Conservation (phyloP, 2,797 vertebrate species). For the Pseudochirops cupreus region DNA sequence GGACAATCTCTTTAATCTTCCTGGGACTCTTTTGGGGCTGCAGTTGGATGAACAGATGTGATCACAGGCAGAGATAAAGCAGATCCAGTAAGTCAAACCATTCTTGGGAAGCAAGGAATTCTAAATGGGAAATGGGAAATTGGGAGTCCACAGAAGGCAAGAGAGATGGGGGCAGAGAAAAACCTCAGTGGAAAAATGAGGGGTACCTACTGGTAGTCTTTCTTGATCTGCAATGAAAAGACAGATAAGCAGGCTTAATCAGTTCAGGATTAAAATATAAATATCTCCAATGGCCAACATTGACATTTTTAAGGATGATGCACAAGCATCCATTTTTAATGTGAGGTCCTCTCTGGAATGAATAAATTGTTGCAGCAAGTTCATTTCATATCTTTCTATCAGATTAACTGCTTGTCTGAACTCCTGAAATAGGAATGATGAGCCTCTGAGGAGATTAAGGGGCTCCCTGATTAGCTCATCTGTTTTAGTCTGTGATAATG, state of each 20-base stretch:
- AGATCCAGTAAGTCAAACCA: neutral
- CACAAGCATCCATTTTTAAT: slow-evolving; percentile 42
- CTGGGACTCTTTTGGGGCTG: neutral
- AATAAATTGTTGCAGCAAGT: slow-evolving; percentile 38
- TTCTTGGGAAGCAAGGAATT: neutral
- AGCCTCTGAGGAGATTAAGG: slow-evolving; percentile 57
- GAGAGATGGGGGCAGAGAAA: neutral
- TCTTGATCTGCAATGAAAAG: neutral
- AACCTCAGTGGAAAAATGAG: neutral
- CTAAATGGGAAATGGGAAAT: neutral
- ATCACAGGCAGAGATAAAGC: neutral
- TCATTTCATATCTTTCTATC: slow-evolving; percentile 60
- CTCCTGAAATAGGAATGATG: slow-evolving; percentile 58
- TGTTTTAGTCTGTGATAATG: slow-evolving; percentile 61
- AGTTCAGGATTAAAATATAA: slow-evolving; percentile 65
- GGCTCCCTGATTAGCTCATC: slow-evolving; percentile 60
- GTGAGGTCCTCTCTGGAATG: slow-evolving; percentile 52
- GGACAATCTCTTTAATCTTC: neutral
- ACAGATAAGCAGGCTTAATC: slow-evolving; percentile 39
- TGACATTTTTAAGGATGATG: slow-evolving; percentile 64
- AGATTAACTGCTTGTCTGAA: slow-evolving; percentile 74
- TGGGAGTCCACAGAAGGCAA: neutral
- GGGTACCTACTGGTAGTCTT: neutral
- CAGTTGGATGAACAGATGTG: neutral
- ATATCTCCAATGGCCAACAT: slow-evolving; percentile 57